Base-by-base conservation (phyloP, 2,113 vertebrate species). In the Polyodon spathula region DNA sequence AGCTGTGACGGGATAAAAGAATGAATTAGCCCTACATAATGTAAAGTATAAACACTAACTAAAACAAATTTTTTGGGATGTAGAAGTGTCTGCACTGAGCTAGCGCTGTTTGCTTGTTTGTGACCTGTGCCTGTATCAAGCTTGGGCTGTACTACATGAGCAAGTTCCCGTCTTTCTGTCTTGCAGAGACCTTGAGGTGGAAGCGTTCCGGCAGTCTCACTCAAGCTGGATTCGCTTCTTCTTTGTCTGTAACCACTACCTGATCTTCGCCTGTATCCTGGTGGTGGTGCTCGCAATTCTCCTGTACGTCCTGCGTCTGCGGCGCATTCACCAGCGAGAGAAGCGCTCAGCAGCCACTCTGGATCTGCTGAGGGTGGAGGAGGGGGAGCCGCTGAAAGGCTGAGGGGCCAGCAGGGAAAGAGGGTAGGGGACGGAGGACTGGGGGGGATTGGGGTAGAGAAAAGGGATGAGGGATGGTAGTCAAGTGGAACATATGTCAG, bases 201-300 rank as follows among this genome's bases (percentile, higher is more conserved):
- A 94, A 64, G 80, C 75, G 6, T 38, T 86, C 69, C 86, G 88
- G 6, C 88, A 87, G 70, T 76, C 64, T 42, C 93, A 92, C 2
- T 6, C 75, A 53, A 78, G 82, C 78, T 95, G 91, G 93, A 74
- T 90, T 73, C 90, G 90, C 40, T 86, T 90, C 60, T 93, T 93
- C 27, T 95, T 97, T n/a, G 86, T 97, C 71, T 92, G 93, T 81
- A 94, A 96, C 80, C 94, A 95, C 81, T 93, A 92, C 84, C 87
- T 97, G 61, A 90, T 97, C 72, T 92, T 93, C 0, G 89, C 88
- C 61, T 97, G 94, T 76, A 90, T 96, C 69, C 82, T 95, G 80
- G 92, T 96, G 0, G 94, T 97, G 78, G 81, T 58, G 0, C 76
- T 97, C 61, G 90, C 94, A 76, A 97, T 97, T 61, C 59, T 92